Evolutionary conservation across 2,888 invertebrate genomes (phyloP), one percentile per base, ranked within the genome.

Genomic region (Noctua janthina): DNA sequence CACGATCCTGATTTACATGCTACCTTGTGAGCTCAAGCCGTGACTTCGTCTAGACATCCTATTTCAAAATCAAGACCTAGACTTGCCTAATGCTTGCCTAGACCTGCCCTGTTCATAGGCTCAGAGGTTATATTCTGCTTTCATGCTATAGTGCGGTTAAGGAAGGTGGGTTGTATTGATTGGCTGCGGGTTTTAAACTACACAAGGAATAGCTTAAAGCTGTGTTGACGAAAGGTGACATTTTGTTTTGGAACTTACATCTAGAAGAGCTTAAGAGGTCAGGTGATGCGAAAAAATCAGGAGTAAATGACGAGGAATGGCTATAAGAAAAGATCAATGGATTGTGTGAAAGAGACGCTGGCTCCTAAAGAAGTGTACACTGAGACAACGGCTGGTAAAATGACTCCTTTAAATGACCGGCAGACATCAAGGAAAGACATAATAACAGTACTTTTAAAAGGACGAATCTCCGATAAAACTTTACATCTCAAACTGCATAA

Each of bases 1-100:
- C 88, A 88, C 85, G 88, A 78, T 81, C 59, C 64, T 72, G 79
- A 89, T 89, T 88, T 87, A 83, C 87, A 90, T 83, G 79, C 72
- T 69, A 82, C 73, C 73, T 75, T 75, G 80, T 83, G 54, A 29
- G 74, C 43, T 68, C 74, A 73, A 74, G 35, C 78, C 82, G 78
- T 82, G 87, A 83, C 86, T 86, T 67, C 29, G 90, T 88, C 90
- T 89, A 89, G 89, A 88, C 88, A 4, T 68, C 17, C 79, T 82
- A 81, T 84, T 80, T 82, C 75, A 72, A 78, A 77, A 73, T 73
- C 85, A 74, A 74, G 56, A 74, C 43, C 43, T 75, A 84, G 70
- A 68, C 35, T 64, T 17, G 64, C 17, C 35, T 35, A 35, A 64
- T 15, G 67, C 62, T 75, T 54, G 66, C 49, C 35, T 76, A 80